phyloP scores from a whole-genome alignment of 2,888 invertebrate species.

The Buathra laborator region DNA sequence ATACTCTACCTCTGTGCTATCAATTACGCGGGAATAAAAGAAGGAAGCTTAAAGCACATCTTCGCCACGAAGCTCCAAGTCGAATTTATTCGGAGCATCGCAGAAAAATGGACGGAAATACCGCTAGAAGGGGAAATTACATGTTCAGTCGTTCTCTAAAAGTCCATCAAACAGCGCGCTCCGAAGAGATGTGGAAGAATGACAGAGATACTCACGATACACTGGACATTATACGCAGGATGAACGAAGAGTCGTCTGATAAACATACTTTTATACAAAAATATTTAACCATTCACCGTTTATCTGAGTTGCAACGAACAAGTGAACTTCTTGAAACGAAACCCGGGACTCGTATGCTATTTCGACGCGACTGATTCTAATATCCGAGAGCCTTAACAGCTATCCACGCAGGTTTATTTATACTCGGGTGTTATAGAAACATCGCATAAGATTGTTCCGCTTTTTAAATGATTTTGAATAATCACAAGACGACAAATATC shows the following conservation, averaged over 20 bases:
- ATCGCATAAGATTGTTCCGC: slow-evolving; percentile 33
- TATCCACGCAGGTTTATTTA: slow-evolving; percentile 30
- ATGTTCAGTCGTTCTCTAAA: slow-evolving; percentile 25
- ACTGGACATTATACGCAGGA: slow-evolving; percentile 31
- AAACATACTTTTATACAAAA: slow-evolving; percentile 33
- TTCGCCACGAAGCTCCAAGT: slow-evolving; percentile 33
- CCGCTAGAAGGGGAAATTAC: slow-evolving; percentile 40
- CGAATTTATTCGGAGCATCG: slow-evolving; percentile 1
- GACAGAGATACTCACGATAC: slow-evolving; percentile 36
- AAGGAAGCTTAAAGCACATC: neutral
- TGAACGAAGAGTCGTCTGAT: neutral
- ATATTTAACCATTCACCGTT: slow-evolving; percentile 44
- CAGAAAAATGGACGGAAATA: neutral
- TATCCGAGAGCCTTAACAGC: slow-evolving; percentile 31
- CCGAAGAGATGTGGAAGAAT: slow-evolving; percentile 19
- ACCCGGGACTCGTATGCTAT: slow-evolving; percentile 10
- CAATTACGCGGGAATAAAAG: slow-evolving; percentile 33
- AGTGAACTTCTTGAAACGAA: slow-evolving; percentile 30
- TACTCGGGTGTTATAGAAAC: slow-evolving; percentile 36
- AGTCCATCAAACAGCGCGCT: slow-evolving; percentile 38
- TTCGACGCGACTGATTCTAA: slow-evolving; percentile 41
- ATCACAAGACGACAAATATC: slow-evolving; percentile 13
- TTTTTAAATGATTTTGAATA: slow-evolving; percentile 32
- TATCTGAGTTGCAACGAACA: slow-evolving; percentile 47
- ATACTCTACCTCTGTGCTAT: slow-evolving; percentile 40